Base-by-base conservation (phyloP, 2,888 invertebrate genomes). In the Hirtodrosophila duncani region DNA sequence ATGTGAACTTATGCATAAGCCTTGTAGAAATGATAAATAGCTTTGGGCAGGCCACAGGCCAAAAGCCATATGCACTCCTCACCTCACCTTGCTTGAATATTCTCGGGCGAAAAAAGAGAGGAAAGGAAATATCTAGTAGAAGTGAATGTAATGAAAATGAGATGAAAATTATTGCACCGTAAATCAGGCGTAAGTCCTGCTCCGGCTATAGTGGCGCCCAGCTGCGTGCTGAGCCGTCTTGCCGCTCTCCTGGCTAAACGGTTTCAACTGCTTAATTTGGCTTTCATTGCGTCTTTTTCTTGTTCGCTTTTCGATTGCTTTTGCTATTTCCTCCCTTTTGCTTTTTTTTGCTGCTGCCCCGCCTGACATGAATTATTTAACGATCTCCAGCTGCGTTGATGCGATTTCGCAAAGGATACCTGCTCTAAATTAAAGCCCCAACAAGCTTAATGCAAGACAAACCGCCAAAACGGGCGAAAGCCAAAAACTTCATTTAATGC, bases 331-430 rank as follows among this genome's bases (percentile, higher is more conserved):
- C 11, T 14, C 27, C 27, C 58, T 14, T 24, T 51, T 51, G 29
- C 23, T 58, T 58, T 24, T 37, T 62, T 64, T 18, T 23, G 9
- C 27, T 45, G n/a, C n/a, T n/a, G n/a, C n/a, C n/a, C 30, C 39
- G 66, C 53, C 80, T 69, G 72, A 72, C 74, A 81, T 79, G 80
- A 79, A 79, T 79, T 81, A 79, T 79, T 81, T 79, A 75, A 79
- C 70, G 72, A 81, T 79, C 70, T 81, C 78, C 78, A 68, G 81
- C 81, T 70, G 78, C 48, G 78, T 53, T 79, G 80, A 79, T 79
- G 78, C 72, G 81, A 79, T 79, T 80, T 63, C 59, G 48, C 55
- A 53, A 64, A 64, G 72, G 61, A 75, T 62, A 53, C 57, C 63
- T n/a, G n/a, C n/a, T 56, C 77, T 48, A 71, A 75, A 79, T 79